A percentile compares a stretch with the other conserved stretches of the same genome.
These are phyloP conservation scores for Harpagifer antarcticus DNA, from an alignment of 2,797 vertebrate genomes.

Conservation along the genomic window DNA sequence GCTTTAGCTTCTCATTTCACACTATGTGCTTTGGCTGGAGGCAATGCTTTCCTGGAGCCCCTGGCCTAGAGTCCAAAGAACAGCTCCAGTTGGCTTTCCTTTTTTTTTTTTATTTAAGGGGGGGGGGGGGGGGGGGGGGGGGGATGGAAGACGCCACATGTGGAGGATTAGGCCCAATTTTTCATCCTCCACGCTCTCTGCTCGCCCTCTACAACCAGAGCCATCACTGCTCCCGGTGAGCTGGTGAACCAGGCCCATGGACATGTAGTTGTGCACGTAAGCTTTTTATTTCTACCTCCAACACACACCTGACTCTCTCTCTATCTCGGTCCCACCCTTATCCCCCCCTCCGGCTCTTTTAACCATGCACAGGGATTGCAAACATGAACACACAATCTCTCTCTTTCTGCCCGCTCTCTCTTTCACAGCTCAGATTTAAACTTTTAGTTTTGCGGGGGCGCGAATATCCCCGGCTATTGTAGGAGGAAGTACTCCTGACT, in stretches of 20 bases:
- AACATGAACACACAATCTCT: constrained; percentile 45
- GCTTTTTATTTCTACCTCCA: constrained; percentile 23
- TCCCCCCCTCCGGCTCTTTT: constrained; percentile 22
- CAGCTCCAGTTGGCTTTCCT: constrained; percentile 88
- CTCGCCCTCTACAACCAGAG: constrained; percentile 81
- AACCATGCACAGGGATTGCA: constrained; percentile 44
- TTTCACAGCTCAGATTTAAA: constrained; percentile 65
- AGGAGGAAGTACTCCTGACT: constrained; percentile 66
- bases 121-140: not conserved
- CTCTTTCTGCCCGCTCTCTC: constrained; percentile 38
- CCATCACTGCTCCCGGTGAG: constrained; percentile 69
- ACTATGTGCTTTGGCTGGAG: constrained; percentile 91
- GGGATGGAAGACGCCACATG: constrained; percentile 80
- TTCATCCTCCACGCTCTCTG: constrained; percentile 86
- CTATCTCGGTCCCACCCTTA: not conserved
- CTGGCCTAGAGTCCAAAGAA: constrained; percentile 88
- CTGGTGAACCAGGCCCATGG: constrained; percentile 58
- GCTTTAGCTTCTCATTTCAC: constrained; percentile 92
- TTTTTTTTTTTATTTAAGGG: constrained; percentile 7
- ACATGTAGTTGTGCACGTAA: constrained; percentile 46
- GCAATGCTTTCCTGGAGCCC: constrained; percentile 86
- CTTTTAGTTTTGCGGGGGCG: constrained; percentile 67
- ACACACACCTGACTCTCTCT: constrained; percentile 62
- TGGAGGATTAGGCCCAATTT: constrained; percentile 89
- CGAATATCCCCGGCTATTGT: constrained; percentile 59